Evolutionary conservation across 1,140 invertebrate species (phyloP).

Genomic region (Drosophila trapezifrons): DNA sequence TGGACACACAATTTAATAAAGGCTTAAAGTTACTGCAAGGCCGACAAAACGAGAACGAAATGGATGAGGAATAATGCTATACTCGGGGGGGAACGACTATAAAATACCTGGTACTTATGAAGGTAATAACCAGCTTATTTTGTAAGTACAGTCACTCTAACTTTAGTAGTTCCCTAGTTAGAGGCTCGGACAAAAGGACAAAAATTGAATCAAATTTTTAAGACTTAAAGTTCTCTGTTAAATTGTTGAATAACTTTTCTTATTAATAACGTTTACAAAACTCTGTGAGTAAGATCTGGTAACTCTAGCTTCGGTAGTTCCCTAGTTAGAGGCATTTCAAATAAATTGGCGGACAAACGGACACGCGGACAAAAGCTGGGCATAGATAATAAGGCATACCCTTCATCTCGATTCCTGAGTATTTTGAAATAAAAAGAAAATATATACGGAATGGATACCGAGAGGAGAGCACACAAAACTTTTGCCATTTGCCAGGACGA

Average conservation of each 20-base stretch:
- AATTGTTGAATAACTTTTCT: no score
- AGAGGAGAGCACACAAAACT: conserved; percentile 41
- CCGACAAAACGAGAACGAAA: conserved; percentile 10
- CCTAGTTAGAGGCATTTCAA: not conserved
- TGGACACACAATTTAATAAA: conserved; percentile 74
- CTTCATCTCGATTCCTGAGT: not conserved
- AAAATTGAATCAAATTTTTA: no score
- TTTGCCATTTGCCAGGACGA: conserved; percentile 72
- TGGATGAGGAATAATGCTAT: not conserved
- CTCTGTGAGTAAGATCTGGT: not conserved
- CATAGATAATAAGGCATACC: not conserved
- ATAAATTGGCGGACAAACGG: not conserved
- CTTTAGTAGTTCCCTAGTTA: not conserved
- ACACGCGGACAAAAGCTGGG: no score
- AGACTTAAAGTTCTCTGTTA: no score
- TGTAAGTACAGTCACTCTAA: no score
- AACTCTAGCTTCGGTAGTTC: not conserved
- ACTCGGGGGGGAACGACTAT: not conserved
- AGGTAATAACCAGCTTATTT: not conserved
- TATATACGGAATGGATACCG: conserved; percentile 20
- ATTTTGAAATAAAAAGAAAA: conserved; percentile 26
- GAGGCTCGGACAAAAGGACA: no score
- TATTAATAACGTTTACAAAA: not conserved
- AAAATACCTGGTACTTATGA: not conserved
- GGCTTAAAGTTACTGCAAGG: conserved; percentile 67